Evolutionary conservation across 2,888 invertebrate genomes (phyloP), one percentile per base, ranked within the genome.

Genomic region (Macaria liturata): DNA sequence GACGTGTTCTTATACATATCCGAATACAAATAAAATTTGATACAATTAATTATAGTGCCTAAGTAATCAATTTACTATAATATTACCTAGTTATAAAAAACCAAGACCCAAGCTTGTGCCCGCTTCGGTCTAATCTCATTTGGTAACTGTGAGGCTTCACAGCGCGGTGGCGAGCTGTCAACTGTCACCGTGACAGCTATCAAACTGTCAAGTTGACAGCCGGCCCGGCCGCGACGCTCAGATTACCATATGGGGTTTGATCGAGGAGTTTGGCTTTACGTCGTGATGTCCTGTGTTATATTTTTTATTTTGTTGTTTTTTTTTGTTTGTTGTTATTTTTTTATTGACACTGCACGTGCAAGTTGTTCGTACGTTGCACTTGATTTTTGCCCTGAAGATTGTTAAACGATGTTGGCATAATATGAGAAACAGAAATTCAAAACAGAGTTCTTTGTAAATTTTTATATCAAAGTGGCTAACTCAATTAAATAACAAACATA

Each of bases 111-210:
- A 85, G 88, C 88, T 90, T 90, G 59, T 72, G 86, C 90, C 89
- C 91, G 86, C 91, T 92, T 93, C 95, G 93, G 95, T 94, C 94
- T 96, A 98, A 98, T 98, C 98, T 98, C 98, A 98, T 97, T 96
- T 96, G 97, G 98, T 98, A 98, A 98, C 97, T 97, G 97, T 97
- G 98, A 97, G 97, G 94, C 92, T 85, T 69, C 74, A 76, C 78
- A 78, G 72, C 78, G 81, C 78, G 81, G 69, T 72, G 64, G 71
- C 72, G 71, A 62, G 52, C 70, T 76, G 78, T 70, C 77, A 70
- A 40, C 67, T 67, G 65, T 65, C 65, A n/a, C n/a, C n/a, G 42
- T 72, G 80, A 67, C 74, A 73, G 65, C 51, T 62, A 70, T 74
- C 75, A 71, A 59, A 39, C 45, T 52, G 48, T 46, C 54, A 48